Base-by-base conservation (phyloP, 2,888 invertebrate genomes). In the Chaetogeoica ovagalla region DNA sequence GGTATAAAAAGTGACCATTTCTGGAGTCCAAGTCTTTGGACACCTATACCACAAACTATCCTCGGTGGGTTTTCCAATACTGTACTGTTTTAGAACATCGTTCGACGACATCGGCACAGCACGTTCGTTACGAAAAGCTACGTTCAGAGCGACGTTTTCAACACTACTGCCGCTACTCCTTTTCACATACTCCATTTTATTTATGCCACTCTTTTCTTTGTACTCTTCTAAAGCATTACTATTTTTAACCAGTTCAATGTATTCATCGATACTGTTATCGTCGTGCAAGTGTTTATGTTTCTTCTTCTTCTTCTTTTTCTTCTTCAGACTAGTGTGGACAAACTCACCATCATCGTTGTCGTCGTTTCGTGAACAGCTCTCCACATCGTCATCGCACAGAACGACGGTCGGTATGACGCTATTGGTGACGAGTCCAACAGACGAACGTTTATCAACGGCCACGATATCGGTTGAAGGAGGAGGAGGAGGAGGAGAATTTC, bases 1-100 rank as follows among this genome's bases (percentile, higher is more conserved):
- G 57, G 68, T 82, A 65, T 81, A 83, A 57, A 62, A 81, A 69
- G 70, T 73, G 55, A 79, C n/a, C 79, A 79, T 79, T 23, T 63
- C 79, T 23, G 79, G 23, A 55, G 79, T 79, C 79, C 79, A 79
- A 57, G 79, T 79, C 5, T 79, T 63, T 9, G 79, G 79, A 43
- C 79, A 79, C 5, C 79, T 63, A 57, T 79, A 79, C 79, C 79
- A 79, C 15, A 70, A 55, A 39, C 70, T 79, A 9, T 37, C 0
- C 57, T 79, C 63, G 39, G 60, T 71, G 11, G 71, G 70, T 71
- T 79, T 79, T 39, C 79, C 79, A 55, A 79, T 79, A 39, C 63
- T 39, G 30, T 79, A 79, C 37, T 79, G 79, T 79, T 71, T 79
- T 55, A 79, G 65, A 79, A 79, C 63, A 55, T 79, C 79, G 43